Base-by-base conservation (phyloP, 2,888 invertebrate species). In the Adineta ricciae region DNA sequence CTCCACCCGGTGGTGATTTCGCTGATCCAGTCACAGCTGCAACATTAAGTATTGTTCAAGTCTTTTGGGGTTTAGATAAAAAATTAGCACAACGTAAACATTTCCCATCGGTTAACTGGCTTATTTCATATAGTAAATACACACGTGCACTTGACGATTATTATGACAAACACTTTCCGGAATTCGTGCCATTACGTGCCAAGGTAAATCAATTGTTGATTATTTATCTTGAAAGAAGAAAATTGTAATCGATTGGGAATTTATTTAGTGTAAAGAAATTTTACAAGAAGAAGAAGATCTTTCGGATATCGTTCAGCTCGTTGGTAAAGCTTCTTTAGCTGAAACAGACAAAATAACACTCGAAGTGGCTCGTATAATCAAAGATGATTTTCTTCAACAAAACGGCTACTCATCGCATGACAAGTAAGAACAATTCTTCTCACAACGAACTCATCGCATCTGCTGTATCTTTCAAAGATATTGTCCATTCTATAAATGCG, bases 401-500 rank as follows among this genome's bases (percentile, higher is more conserved):
- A 99, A 99, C 93, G 96, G 97, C 54, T 91, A 91, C 89, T 90
- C 92, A 84, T 88, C 90, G 21, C 92, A 92, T 88, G 92, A 92
- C 87, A 89, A 89, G 90, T 90, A 86, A 84, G 86, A 56, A n/a
- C n/a, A n/a, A n/a, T n/a, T n/a, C n/a, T n/a, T n/a, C n/a, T n/a
- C n/a, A n/a, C n/a, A n/a, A n/a, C n/a, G n/a, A n/a, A n/a, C n/a
- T n/a, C n/a, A n/a, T n/a, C n/a, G n/a, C n/a, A n/a, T 19, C n/a
- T n/a, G 3, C 27, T 64, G 27, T 64, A 2, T 16, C n/a, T n/a
- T 32, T 16, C 32, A 64, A 64, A 90, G 98, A 87, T 98, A 96
- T 93, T 99, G 99, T 90, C 99, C 99, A 89, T 99, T 99, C 93
- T 99, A 98, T 93, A 99, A 99, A 93, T 98, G 98, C 27, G 96